These are phyloP conservation scores for Vipera latastei DNA, from an alignment of 2,797 vertebrate species.

Conservation along the genomic window DNA sequence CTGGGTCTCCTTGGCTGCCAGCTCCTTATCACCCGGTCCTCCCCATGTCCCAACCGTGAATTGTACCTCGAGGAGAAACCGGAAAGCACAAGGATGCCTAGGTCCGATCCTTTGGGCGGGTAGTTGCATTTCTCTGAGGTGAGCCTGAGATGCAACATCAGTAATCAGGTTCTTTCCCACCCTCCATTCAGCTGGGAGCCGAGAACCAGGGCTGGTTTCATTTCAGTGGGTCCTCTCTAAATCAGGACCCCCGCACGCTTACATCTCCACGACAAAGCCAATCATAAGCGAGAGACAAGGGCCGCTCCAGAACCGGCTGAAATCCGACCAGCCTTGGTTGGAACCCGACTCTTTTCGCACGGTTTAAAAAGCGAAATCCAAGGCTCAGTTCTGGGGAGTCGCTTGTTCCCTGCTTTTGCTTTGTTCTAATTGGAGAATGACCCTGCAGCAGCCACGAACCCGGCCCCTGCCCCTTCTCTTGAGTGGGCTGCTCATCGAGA, in stretches of 20 bases:
- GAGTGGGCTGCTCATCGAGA: not conserved
- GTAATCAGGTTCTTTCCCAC: not conserved
- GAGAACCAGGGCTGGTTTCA: not conserved
- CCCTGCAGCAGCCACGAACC: not conserved
- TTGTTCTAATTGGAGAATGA: not conserved
- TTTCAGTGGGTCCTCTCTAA: not conserved
- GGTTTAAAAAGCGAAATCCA: not conserved
- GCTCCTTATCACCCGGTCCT: no score
- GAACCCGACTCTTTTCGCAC: not conserved
- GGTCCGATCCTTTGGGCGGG: not conserved
- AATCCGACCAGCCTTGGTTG: not conserved
- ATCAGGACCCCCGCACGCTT: not conserved
- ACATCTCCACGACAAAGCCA: not conserved
- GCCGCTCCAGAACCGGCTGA: not conserved
- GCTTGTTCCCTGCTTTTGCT: not conserved
- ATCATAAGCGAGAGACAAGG: not conserved
- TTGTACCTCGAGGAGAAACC: not conserved
- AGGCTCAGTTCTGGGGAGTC: not conserved
- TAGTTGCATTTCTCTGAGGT: not conserved
- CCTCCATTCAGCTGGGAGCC: not conserved
- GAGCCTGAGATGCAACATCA: not conserved
- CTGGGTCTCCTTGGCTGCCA: no score
- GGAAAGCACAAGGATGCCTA: not conserved
- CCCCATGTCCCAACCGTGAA: no score
- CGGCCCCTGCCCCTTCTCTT: not conserved